phyloP scores from a whole-genome alignment of 2,797 vertebrate genomes.

The Poecile montanus region DNA sequence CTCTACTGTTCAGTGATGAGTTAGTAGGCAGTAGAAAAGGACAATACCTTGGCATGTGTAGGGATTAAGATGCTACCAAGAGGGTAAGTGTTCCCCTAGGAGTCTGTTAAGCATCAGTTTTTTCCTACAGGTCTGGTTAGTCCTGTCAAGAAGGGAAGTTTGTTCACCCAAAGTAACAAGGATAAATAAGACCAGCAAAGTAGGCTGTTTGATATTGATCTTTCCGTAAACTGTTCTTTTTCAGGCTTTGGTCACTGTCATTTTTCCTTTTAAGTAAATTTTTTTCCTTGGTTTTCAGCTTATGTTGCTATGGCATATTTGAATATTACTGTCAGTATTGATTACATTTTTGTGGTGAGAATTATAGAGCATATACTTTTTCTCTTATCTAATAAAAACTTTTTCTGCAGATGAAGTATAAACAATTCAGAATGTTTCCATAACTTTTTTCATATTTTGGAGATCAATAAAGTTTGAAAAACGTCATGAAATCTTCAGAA shows the following conservation, averaged over 20 bases:
- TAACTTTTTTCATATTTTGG: background rate
- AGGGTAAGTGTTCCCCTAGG: background rate
- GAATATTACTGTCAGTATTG: background rate
- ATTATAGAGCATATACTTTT: background rate
- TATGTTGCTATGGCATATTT: background rate
- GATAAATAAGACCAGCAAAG: background rate
- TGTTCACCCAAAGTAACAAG: background rate
- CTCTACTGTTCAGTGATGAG: background rate
- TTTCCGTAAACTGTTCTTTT: background rate
- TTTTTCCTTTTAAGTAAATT: background rate
- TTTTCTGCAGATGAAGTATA: background rate
- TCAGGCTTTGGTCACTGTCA: background rate
- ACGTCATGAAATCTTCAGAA: background rate
- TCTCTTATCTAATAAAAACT: background rate
- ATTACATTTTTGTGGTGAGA: background rate
- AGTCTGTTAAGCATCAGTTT: background rate
- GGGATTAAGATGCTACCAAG: background rate
- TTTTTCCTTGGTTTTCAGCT: background rate
- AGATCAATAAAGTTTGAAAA: background rate
- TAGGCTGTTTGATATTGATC: background rate
- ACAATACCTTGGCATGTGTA: background rate
- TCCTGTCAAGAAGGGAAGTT: background rate
- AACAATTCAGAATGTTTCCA: background rate
- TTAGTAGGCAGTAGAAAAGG: background rate
- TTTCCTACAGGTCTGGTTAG: background rate